Base-by-base conservation (phyloP, 2,888 invertebrate species). In the Drosophila parthenogenetica region DNA sequence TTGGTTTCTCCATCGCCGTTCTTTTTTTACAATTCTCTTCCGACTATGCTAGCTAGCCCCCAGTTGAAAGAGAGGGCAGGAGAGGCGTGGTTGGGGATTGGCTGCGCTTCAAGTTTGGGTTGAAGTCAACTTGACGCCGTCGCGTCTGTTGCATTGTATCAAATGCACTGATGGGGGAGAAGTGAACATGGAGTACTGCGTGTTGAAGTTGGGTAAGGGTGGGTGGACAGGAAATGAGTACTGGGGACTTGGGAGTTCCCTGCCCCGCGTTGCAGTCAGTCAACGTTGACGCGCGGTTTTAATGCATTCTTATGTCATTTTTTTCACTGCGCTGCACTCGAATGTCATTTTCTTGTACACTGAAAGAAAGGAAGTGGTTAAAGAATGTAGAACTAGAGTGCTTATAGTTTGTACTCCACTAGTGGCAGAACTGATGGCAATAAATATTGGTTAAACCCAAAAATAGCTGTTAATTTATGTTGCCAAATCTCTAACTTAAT, bases 231-330 rank as follows among this genome's bases (percentile, higher is more conserved):
- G 29, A 29, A 29, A 29, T 17, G 11, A 13, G n/a, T 3, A 3
- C 8, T 17, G 16, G 22, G 17, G 50, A 13, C 8, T 17, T 16
- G 32, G 14, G 11, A n/a, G 43, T 17, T 46, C 69, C 62, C 58
- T 19, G 48, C 49, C 35, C 67, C 49, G 68, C 69, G 60, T 50
- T 64, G 71, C 50, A 89, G 87, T 85, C 89, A 85, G 82, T 85
- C 85, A 85, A 81, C 89, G 85, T 87, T 85, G 89, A 89, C 82
- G 89, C 79, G 82, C 70, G 75, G 64, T 87, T 86, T 87, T 87
- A 86, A 86, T 86, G 87, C 85, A 86, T 86, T 86, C 86, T 87
- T 87, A 86, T 86, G 85, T 87, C 81, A 87, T 87, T 86, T 86
- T 86, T 83, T 81, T 73, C 85, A 77, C 80, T 69, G 70, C 69